Evolutionary conservation across 2,797 vertebrate genomes (phyloP).

Genomic region (Takifugu rubripes): DNA sequence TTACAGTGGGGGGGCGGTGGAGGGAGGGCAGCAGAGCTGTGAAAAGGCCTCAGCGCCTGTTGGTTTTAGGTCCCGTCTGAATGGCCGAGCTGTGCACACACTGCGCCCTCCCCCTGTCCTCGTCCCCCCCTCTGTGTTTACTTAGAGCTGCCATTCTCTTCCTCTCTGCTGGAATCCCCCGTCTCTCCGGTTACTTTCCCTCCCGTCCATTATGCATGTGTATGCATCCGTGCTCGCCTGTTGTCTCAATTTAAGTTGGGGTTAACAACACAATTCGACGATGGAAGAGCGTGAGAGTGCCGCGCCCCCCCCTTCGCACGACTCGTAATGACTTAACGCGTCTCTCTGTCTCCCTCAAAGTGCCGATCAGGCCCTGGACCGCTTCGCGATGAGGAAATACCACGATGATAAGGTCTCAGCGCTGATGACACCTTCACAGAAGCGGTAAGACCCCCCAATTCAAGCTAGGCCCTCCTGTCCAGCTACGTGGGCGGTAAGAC

Average conservation of each 20-base stretch:
- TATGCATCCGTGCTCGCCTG: conserved; percentile 28
- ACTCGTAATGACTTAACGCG: conserved; percentile 56
- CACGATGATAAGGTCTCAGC: conserved; percentile 94
- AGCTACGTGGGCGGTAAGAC: neutral
- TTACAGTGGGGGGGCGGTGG: conserved; percentile 50
- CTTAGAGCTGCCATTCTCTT: conserved; percentile 73
- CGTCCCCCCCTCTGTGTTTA: conserved; percentile 65
- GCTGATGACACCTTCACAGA: conserved; percentile 95
- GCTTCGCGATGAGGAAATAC: conserved; percentile 98
- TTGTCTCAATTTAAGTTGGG: conserved; percentile 47
- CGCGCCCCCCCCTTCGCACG: conserved; percentile 46
- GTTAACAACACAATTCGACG: conserved; percentile 51
- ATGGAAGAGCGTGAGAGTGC: conserved; percentile 36
- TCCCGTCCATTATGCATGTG: conserved; percentile 45
- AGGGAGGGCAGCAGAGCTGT: conserved; percentile 39
- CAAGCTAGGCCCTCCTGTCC: conserved; percentile 30
- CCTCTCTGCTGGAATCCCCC: conserved; percentile 72
- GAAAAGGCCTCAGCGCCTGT: conserved; percentile 64
- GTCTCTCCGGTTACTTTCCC: conserved; percentile 66
- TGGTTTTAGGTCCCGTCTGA: conserved; percentile 71
- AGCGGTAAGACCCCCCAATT: conserved; percentile 78
- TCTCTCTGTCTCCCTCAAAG: conserved; percentile 70
- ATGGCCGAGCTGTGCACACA: conserved; percentile 70
- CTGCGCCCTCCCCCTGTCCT: conserved; percentile 63
- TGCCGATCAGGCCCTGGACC: conserved; percentile 94